These are phyloP conservation scores for Motacilla tschutschensis DNA, from an alignment of 2,113 vertebrate genomes.

Conservation along the genomic window DNA sequence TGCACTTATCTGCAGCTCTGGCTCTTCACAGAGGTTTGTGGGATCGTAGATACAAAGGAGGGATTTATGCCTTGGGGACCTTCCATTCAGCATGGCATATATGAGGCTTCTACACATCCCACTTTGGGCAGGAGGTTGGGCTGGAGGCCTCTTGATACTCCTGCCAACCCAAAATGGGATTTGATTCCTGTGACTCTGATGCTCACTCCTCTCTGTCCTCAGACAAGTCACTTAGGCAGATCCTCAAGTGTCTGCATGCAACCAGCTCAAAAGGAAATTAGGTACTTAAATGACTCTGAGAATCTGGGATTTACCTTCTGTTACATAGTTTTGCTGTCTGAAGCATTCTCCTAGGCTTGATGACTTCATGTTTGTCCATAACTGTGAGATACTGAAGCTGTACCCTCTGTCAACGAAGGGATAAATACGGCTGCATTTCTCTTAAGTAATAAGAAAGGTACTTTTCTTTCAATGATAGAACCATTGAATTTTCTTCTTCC, in stretches of 20 bases:
- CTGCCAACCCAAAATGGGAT: not conserved
- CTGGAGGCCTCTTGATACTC: not conserved
- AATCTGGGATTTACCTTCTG: not conserved
- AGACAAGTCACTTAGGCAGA: not conserved
- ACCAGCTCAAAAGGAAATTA: not conserved
- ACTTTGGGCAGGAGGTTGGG: not conserved
- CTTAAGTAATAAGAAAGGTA: slow-evolving; percentile 30
- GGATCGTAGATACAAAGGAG: not conserved
- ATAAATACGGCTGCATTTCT: not conserved
- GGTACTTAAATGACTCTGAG: not conserved
- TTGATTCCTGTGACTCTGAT: not conserved
- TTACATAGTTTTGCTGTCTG: not conserved
- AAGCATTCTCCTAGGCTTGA: not conserved
- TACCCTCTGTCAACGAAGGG: not conserved
- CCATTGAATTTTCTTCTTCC: slow-evolving; percentile 19
- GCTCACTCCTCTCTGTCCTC: not conserved
- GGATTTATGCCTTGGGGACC: not conserved
- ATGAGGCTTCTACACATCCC: not conserved
- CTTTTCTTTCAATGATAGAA: slow-evolving; percentile 29
- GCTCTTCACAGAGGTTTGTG: not conserved
- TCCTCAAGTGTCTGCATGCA: not conserved
- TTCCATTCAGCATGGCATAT: not conserved
- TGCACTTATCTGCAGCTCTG: not conserved
- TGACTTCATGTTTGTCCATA: not conserved
- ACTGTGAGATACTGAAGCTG: not conserved